Conservation (phyloP, 2,113 vertebrate genomes). For the Grus americana region DNA sequence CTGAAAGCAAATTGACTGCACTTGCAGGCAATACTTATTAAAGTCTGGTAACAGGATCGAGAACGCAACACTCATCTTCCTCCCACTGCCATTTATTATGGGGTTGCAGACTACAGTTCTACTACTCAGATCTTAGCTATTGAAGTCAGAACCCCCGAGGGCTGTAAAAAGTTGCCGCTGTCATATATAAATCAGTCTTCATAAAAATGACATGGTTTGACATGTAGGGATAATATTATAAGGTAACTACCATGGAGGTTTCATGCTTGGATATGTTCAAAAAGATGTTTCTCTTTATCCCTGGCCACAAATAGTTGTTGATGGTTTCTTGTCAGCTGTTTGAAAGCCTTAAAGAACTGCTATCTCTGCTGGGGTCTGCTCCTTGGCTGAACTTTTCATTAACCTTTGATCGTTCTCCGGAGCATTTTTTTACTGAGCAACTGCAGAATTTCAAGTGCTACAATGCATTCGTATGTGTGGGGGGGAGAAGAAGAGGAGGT, state of each 20-base stretch:
- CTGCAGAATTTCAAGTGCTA: background rate
- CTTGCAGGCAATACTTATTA: background rate
- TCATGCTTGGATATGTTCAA: constrained; percentile 54
- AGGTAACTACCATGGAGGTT: constrained; percentile 51
- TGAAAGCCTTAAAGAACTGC: constrained; percentile 43
- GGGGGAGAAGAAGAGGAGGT: background rate
- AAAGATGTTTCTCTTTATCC: constrained; percentile 62
- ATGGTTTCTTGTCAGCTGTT: constrained; percentile 55
- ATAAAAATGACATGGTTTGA: constrained; percentile 49
- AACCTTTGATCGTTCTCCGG: constrained; percentile 36
- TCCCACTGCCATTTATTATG: background rate
- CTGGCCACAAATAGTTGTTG: constrained; percentile 59
- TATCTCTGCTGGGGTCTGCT: constrained; percentile 50
- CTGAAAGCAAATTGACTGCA: background rate
- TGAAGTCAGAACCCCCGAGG: constrained; percentile 36
- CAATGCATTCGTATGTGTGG: background rate
- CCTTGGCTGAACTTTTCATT: constrained; percentile 54
- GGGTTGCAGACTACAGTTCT: constrained; percentile 4
- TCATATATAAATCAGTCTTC: constrained; percentile 48
- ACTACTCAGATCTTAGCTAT: background rate
- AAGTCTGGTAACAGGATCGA: background rate
- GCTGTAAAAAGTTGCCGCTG: constrained; percentile 33
- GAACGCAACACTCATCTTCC: background rate
- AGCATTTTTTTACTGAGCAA: background rate
- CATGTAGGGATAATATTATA: constrained; percentile 13